These are phyloP conservation scores for Sclerurus mexicanus DNA, from an alignment of 2,113 vertebrate species.

Conservation along the genomic window DNA sequence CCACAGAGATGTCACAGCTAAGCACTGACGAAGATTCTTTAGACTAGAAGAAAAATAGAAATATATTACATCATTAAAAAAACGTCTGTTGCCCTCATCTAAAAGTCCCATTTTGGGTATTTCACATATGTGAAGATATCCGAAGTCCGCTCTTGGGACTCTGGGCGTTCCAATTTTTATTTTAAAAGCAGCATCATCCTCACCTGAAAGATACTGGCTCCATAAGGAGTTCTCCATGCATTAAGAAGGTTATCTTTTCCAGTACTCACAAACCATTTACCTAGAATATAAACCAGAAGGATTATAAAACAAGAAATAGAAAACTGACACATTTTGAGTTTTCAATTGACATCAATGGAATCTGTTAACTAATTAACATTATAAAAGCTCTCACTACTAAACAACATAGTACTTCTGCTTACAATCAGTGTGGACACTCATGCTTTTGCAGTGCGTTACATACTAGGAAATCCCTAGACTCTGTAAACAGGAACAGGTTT, in stretches of 20 bases:
- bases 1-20: slow-evolving; percentile 87
- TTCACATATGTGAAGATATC: background rate
- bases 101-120: background rate
- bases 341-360: background rate
- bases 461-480: background rate
- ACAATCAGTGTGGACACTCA: background rate
- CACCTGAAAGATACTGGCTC: slow-evolving; percentile 99
- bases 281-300: slow-evolving; percentile 42
- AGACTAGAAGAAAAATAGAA: slow-evolving; percentile 74
- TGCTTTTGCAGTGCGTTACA: background rate
- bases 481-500: background rate
- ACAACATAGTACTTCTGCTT: background rate
- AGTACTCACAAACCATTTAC: slow-evolving; percentile 88
- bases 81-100: background rate
- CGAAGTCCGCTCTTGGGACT: background rate
- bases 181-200: background rate
- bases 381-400: background rate
- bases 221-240: slow-evolving; percentile 97
- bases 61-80: background rate
- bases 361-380: background rate
- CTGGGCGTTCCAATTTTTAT: background rate
- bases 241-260: slow-evolving; percentile 98
- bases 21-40: slow-evolving; percentile 87
- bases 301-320: background rate
- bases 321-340: background rate